Base-by-base conservation (phyloP, 2,113 vertebrate species). In the Nipponia nippon region DNA sequence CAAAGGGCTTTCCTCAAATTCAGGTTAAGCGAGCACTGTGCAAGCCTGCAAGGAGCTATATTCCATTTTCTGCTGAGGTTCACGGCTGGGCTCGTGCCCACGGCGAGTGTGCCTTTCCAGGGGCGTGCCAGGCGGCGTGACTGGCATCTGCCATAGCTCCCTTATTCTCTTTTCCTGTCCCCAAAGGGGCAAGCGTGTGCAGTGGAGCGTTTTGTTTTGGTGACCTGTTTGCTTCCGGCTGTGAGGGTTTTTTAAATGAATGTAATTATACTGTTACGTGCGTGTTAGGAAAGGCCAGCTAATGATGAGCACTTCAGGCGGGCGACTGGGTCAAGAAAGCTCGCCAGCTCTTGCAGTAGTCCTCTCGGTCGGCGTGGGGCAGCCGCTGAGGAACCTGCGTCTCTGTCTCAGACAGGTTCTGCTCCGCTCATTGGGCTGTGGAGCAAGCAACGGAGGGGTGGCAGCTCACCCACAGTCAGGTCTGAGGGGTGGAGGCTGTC, bases 81-180 rank as follows among this genome's bases (percentile, higher is more conserved):
- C 42, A 30, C 5, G 10, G 5, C 19, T 46, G 58, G 23, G 25
- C 14, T 94, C 12, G 9, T 55, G 29, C 16, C 80, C 6, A 36
- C 1, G 2, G n/a, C 8, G 36, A 49, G 13, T 15, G 25, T 29
- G 40, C 19, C 53, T 38, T 83, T 67, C 34, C 61, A 91, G 59
- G 6, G 34, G 2, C 0, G 0, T 40, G 21, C 58, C 29, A 36
- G 46, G 25, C 34, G 36, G 32, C 3, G 1, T 62, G 72, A 19
- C n/a, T 67, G 59, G 27, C 40, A 53, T 25, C 65, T 82, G 36
- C 36, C 44, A 61, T 27, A 40, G 29, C 10, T 56, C 38, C 6
- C 19, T 69, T 67, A 16, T 13, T 67, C 26, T 50, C 50, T 53
- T 49, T 66, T 83, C n/a, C 50, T 40, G 18, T 44, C 11, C 29